Conservation (phyloP, 1,140 invertebrate species). For the Delia radicum region DNA sequence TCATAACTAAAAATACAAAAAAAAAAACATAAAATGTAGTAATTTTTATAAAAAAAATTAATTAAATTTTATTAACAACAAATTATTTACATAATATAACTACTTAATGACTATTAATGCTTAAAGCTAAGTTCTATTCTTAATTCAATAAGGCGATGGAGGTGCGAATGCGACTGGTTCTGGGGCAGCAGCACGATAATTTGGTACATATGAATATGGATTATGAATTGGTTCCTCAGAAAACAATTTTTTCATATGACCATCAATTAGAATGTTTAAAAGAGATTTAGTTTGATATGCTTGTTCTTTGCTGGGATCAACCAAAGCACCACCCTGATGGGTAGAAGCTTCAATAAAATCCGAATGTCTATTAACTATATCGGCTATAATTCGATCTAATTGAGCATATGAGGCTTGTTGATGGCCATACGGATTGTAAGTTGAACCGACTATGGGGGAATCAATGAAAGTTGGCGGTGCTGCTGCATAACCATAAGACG, state of each 20-base stretch:
- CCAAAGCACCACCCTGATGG: constrained; percentile 35
- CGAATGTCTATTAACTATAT: constrained; percentile 45
- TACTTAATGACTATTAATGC: not conserved
- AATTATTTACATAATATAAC: not conserved
- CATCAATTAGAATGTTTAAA: constrained; percentile 41
- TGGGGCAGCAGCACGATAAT: not conserved
- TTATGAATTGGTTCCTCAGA: not conserved
- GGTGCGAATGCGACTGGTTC: not conserved
- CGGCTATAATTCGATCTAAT: constrained; percentile 43
- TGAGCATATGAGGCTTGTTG: constrained; percentile 31
- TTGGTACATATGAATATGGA: not conserved
- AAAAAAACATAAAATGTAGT: not conserved
- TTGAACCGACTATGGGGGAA: not conserved
- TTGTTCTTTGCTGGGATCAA: constrained; percentile 40
- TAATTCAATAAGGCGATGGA: not conserved
- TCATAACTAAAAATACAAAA: not conserved
- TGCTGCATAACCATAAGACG: not conserved
- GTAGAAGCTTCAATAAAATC: constrained; percentile 32
- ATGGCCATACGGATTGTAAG: not conserved
- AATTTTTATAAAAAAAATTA: not conserved
- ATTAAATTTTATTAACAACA: not conserved
- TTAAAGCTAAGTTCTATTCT: not conserved
- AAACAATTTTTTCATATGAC: constrained; percentile 35
- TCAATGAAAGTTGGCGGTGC: not conserved
- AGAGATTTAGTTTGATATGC: constrained; percentile 43